These are phyloP conservation scores for Agrotis puta DNA, from an alignment of 2,888 invertebrate genomes.

Conservation along the genomic window DNA sequence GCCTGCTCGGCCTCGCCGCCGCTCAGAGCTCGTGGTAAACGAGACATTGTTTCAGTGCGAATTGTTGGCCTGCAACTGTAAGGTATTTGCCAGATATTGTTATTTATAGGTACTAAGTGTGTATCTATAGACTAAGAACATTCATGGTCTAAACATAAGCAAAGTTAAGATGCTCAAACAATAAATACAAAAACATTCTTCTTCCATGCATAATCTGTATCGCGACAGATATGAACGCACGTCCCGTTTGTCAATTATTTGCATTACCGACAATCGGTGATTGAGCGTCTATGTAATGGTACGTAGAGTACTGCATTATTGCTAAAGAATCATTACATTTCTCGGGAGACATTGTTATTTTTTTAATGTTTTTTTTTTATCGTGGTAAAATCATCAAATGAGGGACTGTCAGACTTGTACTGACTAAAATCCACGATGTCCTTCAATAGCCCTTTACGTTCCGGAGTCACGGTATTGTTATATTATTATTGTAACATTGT, in stretches of 20 bases:
- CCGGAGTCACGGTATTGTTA: no score
- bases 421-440: no score
- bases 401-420: no score
- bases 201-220: slow-evolving; percentile 29
- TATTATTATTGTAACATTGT: no score
- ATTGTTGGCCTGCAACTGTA: slow-evolving; percentile 36
- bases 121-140: neutral
- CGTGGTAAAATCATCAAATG: no score
- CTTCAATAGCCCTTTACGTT: no score
- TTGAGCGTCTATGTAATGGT: slow-evolving; percentile 67
- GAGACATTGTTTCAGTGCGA: slow-evolving; percentile 59
- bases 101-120: neutral
- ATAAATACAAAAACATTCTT: neutral
- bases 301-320: slow-evolving; percentile 18
- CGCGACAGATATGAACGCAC: slow-evolving; percentile 48
- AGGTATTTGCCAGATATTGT: slow-evolving; percentile 27
- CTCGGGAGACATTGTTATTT: slow-evolving; percentile 10
- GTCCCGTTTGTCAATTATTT: slow-evolving; percentile 70
- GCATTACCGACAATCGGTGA: slow-evolving; percentile 71
- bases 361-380: no score
- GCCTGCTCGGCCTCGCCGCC: slow-evolving; percentile 19
- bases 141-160: neutral
- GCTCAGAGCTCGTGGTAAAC: slow-evolving; percentile 45
- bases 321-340: slow-evolving; percentile 3
- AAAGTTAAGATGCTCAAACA: neutral